Evolutionary conservation across 2,888 invertebrate species (phyloP).

Genomic region (Sturmia bella): DNA sequence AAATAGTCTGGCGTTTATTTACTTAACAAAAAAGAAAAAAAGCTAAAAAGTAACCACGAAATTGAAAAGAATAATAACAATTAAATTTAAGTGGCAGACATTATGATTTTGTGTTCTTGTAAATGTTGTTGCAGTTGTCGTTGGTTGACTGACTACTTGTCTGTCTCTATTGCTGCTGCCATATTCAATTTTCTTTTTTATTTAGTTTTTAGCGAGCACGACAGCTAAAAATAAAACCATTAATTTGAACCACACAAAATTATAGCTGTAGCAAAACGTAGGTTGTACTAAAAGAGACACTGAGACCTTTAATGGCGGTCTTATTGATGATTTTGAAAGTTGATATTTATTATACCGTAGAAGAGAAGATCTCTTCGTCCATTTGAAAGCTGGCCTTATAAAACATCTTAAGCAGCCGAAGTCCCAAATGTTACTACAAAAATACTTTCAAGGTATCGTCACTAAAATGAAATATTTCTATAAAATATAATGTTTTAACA

Average conservation of each 20-base stretch:
- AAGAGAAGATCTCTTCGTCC: no score
- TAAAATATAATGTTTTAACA: no score
- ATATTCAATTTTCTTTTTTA: conserved; percentile 39
- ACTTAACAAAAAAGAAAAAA: conserved; percentile 52
- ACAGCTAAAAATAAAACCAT: conserved; percentile 50
- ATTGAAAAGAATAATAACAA: conserved; percentile 58
- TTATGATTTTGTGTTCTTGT: conserved; percentile 45
- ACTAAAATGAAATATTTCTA: no score
- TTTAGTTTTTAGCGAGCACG: conserved; percentile 56
- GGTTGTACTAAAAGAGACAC: conserved; percentile 42
- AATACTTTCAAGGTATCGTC: no score
- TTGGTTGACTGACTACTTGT: conserved; percentile 49
- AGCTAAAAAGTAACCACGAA: conserved; percentile 50
- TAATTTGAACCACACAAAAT: conserved; percentile 12
- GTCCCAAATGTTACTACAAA: no score
- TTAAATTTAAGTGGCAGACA: conserved; percentile 68
- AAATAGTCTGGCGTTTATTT: conserved; percentile 35
- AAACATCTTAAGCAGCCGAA: no score
- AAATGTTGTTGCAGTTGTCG: conserved; percentile 22
- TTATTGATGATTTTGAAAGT: no score
- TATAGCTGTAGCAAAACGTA: conserved; percentile 32
- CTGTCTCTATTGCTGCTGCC: neutral
- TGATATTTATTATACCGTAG: no score
- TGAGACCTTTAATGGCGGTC: neutral
- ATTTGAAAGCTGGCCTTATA: no score